Evolutionary conservation across 2,113 vertebrate species (phyloP).

Genomic region (Sprattus sprattus): DNA sequence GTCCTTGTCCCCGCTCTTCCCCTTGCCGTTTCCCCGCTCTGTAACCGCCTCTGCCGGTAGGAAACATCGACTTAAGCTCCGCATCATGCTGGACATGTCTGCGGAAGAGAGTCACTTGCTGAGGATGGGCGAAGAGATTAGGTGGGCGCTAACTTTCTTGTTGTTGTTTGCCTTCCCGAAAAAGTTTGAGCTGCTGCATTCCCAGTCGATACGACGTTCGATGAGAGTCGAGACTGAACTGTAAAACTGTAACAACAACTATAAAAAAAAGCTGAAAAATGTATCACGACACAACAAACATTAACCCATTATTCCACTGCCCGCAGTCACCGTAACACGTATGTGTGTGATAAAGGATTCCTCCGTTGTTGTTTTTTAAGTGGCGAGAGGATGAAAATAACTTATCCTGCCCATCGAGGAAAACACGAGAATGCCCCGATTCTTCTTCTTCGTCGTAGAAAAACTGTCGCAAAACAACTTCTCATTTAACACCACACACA

Average conservation of each 20-base stretch:
- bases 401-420: background rate
- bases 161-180: background rate
- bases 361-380: too few relatives aligned
- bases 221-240: background rate
- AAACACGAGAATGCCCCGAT: background rate
- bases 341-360: background rate
- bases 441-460: background rate
- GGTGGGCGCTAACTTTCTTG: background rate
- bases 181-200: background rate
- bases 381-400: background rate
- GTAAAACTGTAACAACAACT: background rate
- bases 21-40: conserved; percentile 68
- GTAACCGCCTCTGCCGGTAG: conserved; percentile 81
- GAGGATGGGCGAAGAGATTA: background rate
- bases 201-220: conserved; percentile 6
- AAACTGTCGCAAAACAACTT: background rate
- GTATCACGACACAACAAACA: background rate
- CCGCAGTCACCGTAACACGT: background rate
- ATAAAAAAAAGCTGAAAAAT: background rate
- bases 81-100: conserved; percentile 88
- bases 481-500: too few relatives aligned
- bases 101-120: conserved; percentile 35
- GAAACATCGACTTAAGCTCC: conserved; percentile 87
- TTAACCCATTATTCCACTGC: conserved; percentile 9
- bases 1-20: conserved; percentile 72